Evolutionary conservation across 2,888 invertebrate species (phyloP), one percentile per base, ranked within the genome.

Genomic region (Cryptocheilus praepositus): DNA sequence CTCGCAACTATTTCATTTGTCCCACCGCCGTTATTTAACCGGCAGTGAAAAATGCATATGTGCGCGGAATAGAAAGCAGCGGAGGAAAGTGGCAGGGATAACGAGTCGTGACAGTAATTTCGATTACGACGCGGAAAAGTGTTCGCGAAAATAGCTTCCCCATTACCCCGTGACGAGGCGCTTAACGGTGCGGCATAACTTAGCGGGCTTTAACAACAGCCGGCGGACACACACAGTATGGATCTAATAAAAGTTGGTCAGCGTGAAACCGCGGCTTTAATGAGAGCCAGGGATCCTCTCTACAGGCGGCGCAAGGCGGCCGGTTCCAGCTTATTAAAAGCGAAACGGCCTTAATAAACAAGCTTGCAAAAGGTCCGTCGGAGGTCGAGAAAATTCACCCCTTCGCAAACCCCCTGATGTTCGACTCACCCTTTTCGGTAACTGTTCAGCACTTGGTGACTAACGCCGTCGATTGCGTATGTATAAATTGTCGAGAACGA

Each of bases 241-340:
- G 75, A 77, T 83, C 82, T 82, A 86, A 86, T 86, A 86, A 86
- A 86, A 86, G 84, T 85, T 85, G 85, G 84, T 85, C 85, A 84
- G 81, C 84, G 80, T 82, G 80, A 81, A 83, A 83, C 80, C 81
- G 77, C 80, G 78, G 67, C 69, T 78, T 77, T 73, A 76, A 76
- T 77, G 74, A 74, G 75, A 67, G 60, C 46, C 56, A 57, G 62
- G 36, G 36, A 62, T 71, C 64, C 64, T 73, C 69, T 46, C 53
- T 60, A 59, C 25, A 43, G 64, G 55, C 57, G 56, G 53, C 49
- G 57, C 55, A 72, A 65, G 66, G 70, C 52, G 60, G 60, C 61
- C 67, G 73, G 82, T 83, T 82, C 81, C 73, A 79, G 83, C 83
- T 85, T 86, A 85, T 86, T 86, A 85, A 86, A 86, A 83, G 81